phyloP scores from a whole-genome alignment of 2,888 invertebrate genomes.

The Synergus japonicus region DNA sequence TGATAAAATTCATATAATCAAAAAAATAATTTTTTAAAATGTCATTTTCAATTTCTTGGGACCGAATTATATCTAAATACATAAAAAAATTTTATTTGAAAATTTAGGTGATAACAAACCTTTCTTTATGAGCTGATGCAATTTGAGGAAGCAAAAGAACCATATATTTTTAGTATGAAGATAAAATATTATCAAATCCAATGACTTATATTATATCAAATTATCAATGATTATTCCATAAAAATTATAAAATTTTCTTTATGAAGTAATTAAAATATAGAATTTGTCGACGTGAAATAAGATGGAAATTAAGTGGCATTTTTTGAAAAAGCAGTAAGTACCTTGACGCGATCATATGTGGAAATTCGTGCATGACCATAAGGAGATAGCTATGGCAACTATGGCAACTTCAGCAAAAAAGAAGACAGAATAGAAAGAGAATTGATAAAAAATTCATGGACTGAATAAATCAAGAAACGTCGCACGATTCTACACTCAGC shows the following conservation, averaged over 20 bases:
- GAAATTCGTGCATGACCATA: slow-evolving; percentile 24
- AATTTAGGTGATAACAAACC: no score
- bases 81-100: no score
- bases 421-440: slow-evolving; percentile 47
- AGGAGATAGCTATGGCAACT: slow-evolving; percentile 22
- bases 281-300: slow-evolving; percentile 9
- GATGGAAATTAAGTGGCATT: slow-evolving; percentile 18
- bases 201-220: no score
- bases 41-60: no score
- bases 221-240: no score
- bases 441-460: slow-evolving; percentile 72
- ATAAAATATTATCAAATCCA: no score
- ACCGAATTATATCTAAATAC: no score
- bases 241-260: background rate
- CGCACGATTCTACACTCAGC: slow-evolving; percentile 59
- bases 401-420: slow-evolving; percentile 43
- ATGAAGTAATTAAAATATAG: background rate
- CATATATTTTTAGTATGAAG: no score
- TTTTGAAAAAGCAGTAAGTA: slow-evolving; percentile 38
- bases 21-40: no score
- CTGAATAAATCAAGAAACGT: slow-evolving; percentile 74
- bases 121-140: no score
- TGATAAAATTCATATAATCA: no score
- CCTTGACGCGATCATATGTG: slow-evolving; percentile 30
- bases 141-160: no score